A percentile compares a stretch with the other conserved stretches of the same genome.
Conservation (phyloP, 2,113 vertebrate species). For the Sinocyclocheilus grahami region DNA sequence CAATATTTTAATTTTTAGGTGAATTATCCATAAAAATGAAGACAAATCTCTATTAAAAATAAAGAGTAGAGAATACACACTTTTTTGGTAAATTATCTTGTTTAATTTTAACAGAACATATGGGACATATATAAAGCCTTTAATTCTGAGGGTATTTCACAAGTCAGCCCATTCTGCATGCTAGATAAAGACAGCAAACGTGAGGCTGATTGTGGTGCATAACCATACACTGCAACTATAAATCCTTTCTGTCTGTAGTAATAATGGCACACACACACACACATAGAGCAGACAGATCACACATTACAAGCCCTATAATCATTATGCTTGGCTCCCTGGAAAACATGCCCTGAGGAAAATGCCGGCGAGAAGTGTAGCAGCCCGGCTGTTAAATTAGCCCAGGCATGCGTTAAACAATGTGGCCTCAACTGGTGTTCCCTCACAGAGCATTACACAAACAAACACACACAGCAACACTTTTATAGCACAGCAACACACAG, state of each 20-base stretch:
- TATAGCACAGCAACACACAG: slow-evolving; percentile 31
- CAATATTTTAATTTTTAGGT: not conserved
- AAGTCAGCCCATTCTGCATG: not conserved
- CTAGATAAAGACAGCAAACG: slow-evolving; percentile 2
- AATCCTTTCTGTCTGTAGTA: slow-evolving; percentile 31
- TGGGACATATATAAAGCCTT: not conserved
- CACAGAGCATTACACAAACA: slow-evolving; percentile 50
- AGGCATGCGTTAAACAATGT: slow-evolving; percentile 78
- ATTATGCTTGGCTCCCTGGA: slow-evolving; percentile 69
- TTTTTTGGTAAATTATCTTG: slow-evolving; percentile 1
- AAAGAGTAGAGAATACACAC: not conserved
- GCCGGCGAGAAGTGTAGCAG: slow-evolving; percentile 63
- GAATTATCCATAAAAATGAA: not conserved
- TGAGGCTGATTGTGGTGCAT: slow-evolving; percentile 14
- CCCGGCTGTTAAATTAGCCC: slow-evolving; percentile 72
- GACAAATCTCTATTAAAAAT: not conserved
- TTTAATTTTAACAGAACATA: slow-evolving; percentile 33
- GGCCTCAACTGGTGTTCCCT: slow-evolving; percentile 61
- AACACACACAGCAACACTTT: slow-evolving; percentile 55
- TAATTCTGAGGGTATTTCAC: not conserved
- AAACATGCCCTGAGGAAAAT: slow-evolving; percentile 68
- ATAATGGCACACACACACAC: slow-evolving; percentile 1
- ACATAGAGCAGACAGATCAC: slow-evolving; percentile 27
- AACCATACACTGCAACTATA: slow-evolving; percentile 11
- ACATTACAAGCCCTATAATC: slow-evolving; percentile 68